Evolutionary conservation across 2,888 invertebrate species (phyloP).

Genomic region (Callosobruchus maculatus): DNA sequence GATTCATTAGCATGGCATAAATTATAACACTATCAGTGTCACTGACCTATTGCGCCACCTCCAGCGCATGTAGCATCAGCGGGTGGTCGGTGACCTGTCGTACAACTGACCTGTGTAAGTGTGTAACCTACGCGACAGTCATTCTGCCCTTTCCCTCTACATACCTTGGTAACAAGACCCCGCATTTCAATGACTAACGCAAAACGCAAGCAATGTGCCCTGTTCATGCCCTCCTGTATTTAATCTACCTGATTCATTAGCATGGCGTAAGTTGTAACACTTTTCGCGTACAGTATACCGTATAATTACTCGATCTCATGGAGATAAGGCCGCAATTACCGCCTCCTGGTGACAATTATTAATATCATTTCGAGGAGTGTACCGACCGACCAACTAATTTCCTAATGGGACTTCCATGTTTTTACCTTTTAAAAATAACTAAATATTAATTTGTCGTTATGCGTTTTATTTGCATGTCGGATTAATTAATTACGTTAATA

Average conservation of each 20-base stretch:
- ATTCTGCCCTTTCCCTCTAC: too few species aligned
- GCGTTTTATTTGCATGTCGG: constrained; percentile 9
- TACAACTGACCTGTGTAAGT: too few species aligned
- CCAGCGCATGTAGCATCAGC: too few species aligned
- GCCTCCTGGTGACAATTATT: constrained; percentile 19
- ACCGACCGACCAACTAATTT: constrained; percentile 31
- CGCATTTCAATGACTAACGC: neutral
- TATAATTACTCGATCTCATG: constrained; percentile 44
- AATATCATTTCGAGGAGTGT: constrained; percentile 39
- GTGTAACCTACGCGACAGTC: too few species aligned
- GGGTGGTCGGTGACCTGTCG: too few species aligned
- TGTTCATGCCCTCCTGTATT: neutral
- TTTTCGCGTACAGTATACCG: neutral
- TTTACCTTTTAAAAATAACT: constrained; percentile 22
- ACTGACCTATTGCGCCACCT: too few species aligned
- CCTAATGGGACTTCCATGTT: constrained; percentile 36
- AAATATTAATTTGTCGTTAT: constrained; percentile 24
- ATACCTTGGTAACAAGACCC: too few species aligned
- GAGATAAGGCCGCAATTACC: constrained; percentile 31
- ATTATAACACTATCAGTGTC: too few species aligned
- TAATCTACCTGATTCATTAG: constrained; percentile 1
- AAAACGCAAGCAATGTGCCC: neutral
- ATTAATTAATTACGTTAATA: neutral
- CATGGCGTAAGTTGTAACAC: neutral
- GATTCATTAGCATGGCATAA: too few species aligned